Conservation (phyloP, 2,797 vertebrate genomes). For the Fundulus diaphanus region DNA sequence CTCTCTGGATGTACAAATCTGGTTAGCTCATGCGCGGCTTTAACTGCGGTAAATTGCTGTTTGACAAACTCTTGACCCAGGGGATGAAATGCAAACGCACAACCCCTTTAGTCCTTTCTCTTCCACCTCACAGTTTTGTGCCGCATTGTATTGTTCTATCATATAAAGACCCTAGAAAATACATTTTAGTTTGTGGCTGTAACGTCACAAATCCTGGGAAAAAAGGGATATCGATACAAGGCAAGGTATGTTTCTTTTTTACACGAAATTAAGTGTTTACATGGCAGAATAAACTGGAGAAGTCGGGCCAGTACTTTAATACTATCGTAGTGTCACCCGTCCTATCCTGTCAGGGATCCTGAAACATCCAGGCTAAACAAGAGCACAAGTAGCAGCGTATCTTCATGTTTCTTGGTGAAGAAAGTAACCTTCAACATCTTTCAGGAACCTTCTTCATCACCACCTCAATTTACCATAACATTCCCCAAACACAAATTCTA, state of each 20-base stretch:
- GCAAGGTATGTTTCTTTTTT: constrained; percentile 4
- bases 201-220: neutral
- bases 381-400: constrained; percentile 28
- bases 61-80: neutral
- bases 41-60: neutral
- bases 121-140: neutral
- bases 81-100: neutral
- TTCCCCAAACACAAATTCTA: constrained; percentile 52
- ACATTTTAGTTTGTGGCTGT: neutral
- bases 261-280: constrained; percentile 12
- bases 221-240: constrained; percentile 7
- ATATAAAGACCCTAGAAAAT: neutral
- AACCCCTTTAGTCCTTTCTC: neutral
- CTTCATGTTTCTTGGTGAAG: constrained; percentile 35
- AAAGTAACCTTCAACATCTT: constrained; percentile 33
- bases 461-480: constrained; percentile 64
- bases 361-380: constrained; percentile 33
- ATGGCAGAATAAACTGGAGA: constrained; percentile 40
- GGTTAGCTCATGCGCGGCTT: too few species aligned
- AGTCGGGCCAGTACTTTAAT: constrained; percentile 43
- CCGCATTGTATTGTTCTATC: neutral
- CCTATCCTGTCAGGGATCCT: constrained; percentile 35
- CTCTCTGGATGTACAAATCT: too few species aligned
- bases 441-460: constrained; percentile 5
- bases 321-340: constrained; percentile 48